phyloP scores from a whole-genome alignment of 2,797 vertebrate genomes.

The Tadarida brasiliensis region DNA sequence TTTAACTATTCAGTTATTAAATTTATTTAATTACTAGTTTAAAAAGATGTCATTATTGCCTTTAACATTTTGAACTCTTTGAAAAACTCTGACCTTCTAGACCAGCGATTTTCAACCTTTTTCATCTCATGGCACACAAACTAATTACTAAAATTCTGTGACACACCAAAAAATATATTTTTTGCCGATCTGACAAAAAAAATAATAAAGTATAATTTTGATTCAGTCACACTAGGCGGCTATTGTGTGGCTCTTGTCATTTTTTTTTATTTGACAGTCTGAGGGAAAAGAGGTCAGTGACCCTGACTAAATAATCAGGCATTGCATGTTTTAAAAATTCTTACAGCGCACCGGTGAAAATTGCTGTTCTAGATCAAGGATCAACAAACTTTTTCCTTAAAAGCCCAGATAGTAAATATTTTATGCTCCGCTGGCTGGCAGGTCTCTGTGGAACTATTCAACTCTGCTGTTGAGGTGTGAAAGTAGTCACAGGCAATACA shows the following conservation, averaged over 20 bases:
- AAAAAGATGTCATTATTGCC: not conserved
- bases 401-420: not conserved
- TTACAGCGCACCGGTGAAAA: not conserved
- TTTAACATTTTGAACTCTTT: not conserved
- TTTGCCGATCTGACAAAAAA: not conserved
- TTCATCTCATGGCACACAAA: not conserved
- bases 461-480: not conserved
- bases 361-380: not conserved
- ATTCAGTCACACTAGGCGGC: not conserved
- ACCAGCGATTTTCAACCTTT: not conserved
- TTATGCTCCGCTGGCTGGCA: not conserved
- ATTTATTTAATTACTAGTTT: not conserved
- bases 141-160: not conserved
- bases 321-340: not conserved
- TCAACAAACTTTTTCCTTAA: not conserved
- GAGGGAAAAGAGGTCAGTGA: not conserved
- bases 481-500: not conserved
- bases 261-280: not conserved
- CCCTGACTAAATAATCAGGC: not conserved
- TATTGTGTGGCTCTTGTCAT: not conserved
- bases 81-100: not conserved
- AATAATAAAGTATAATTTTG: not conserved
- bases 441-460: not conserved
- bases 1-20: not conserved
- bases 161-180: not conserved